These are phyloP conservation scores for Dicrurus megarhynchus DNA, from an alignment of 2,113 vertebrate genomes.

Conservation along the genomic window DNA sequence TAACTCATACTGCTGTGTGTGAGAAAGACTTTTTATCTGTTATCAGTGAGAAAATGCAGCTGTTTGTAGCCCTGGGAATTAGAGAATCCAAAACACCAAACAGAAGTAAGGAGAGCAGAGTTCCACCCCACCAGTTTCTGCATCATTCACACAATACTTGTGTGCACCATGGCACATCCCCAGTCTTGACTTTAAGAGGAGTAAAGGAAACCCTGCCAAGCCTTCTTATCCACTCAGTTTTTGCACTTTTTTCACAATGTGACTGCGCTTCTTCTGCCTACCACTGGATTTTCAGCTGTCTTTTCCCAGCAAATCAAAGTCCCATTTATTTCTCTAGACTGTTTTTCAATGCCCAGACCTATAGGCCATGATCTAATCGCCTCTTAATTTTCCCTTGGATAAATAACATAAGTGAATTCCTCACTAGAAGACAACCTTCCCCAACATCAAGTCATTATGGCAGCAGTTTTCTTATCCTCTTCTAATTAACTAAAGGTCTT, in stretches of 20 bases:
- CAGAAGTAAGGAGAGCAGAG: background rate
- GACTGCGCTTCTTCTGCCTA: background rate
- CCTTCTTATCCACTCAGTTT: background rate
- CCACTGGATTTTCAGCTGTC: background rate
- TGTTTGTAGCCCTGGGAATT: background rate
- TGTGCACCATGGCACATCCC: background rate
- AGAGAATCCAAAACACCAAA: background rate
- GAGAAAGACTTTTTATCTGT: background rate
- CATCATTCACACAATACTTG: background rate
- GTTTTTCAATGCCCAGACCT: background rate
- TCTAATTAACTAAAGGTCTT: conserved; percentile 38
- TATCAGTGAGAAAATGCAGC: background rate
- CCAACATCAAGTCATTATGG: background rate
- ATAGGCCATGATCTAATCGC: background rate
- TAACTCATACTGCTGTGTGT: background rate
- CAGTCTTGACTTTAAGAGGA: background rate
- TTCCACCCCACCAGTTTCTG: background rate
- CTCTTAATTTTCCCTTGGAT: conserved; percentile 37
- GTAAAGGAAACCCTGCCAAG: background rate
- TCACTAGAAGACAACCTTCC: background rate
- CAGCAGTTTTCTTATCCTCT: background rate
- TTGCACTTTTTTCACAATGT: background rate
- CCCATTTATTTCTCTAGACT: background rate
- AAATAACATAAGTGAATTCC: background rate
- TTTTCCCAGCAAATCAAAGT: conserved; percentile 5